Evolutionary conservation across 2,888 invertebrate genomes (phyloP).

Genomic region (Andrena hattorfiana): DNA sequence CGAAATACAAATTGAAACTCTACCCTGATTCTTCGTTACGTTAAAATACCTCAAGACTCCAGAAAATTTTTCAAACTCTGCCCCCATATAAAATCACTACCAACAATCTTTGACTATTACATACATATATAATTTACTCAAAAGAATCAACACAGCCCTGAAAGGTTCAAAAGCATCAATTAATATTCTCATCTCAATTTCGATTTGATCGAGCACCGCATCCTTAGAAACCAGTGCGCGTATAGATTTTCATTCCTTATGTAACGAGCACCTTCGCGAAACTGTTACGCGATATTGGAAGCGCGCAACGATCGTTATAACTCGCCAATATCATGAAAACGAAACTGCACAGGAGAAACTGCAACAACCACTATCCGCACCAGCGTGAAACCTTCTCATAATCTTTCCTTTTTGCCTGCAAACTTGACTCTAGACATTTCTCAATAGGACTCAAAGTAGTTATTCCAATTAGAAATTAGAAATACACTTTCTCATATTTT

Average conservation of each 20-base stretch:
- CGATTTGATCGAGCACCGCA: not conserved
- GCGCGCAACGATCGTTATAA: constrained; percentile 50
- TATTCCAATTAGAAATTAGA: constrained; percentile 15
- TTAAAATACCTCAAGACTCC: not conserved
- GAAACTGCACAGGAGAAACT: constrained; percentile 43
- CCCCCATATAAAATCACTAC: too few relatives aligned
- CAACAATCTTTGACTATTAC: too few relatives aligned
- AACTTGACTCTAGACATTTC: constrained; percentile 25
- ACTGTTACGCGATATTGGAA: constrained; percentile 55
- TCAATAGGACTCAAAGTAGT: constrained; percentile 18
- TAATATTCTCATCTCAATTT: not conserved
- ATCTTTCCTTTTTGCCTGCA: constrained; percentile 41
- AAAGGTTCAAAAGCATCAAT: too few relatives aligned
- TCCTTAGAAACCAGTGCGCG: constrained; percentile 8
- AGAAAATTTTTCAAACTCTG: not conserved
- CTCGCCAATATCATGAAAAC: constrained; percentile 44
- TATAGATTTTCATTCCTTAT: constrained; percentile 48
- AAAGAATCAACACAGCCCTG: too few relatives aligned
- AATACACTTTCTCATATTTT: not conserved
- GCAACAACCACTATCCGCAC: constrained; percentile 7
- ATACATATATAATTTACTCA: too few relatives aligned
- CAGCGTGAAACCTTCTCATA: constrained; percentile 1
- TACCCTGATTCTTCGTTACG: not conserved
- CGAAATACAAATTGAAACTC: not conserved
- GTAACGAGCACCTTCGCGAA: constrained; percentile 42